A percentile compares a stretch with the other conserved stretches of the same genome.
Evolutionary conservation across 1,140 invertebrate species (phyloP).

Genomic region (Halesus radiatus): DNA sequence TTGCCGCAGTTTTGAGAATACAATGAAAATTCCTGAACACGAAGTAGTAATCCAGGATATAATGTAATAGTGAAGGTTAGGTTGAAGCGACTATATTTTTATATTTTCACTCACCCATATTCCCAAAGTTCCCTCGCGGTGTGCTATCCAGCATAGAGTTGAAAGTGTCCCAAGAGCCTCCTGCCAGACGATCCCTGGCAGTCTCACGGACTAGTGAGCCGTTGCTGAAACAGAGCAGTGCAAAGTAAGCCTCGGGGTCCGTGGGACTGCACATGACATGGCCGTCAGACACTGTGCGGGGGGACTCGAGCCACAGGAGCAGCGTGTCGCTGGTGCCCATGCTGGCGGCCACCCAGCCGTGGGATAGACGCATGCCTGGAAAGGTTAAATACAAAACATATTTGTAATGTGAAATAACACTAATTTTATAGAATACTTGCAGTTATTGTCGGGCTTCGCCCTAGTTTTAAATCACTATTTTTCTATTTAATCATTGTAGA

Average conservation of each 20-base stretch:
- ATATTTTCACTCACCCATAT: conserved; percentile 76
- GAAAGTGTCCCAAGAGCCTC: conserved; percentile 89
- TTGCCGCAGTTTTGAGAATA: too few relatives aligned
- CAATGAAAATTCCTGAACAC: too few relatives aligned
- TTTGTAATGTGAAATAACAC: too few relatives aligned
- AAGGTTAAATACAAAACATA: conserved; percentile 14
- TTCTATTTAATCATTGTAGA: too few relatives aligned
- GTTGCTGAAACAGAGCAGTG: conserved; percentile 94
- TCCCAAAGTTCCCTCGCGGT: conserved; percentile 92
- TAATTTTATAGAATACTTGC: too few relatives aligned
- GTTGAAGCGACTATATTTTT: too few relatives aligned
- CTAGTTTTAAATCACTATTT: too few relatives aligned
- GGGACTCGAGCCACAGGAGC: conserved; percentile 83
- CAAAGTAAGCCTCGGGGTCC: conserved; percentile 84
- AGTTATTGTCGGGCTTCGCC: too few relatives aligned
- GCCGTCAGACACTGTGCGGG: conserved; percentile 79
- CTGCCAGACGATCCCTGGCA: conserved; percentile 82
- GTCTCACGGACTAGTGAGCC: conserved; percentile 91
- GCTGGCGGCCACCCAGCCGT: conserved; percentile 89
- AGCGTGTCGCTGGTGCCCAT: conserved; percentile 95
- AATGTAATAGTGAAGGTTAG: too few relatives aligned
- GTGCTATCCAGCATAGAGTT: conserved; percentile 86
- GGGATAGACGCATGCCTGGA: conserved; percentile 83
- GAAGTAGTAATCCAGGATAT: too few relatives aligned
- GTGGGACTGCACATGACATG: conserved; percentile 92